phyloP scores from a whole-genome alignment of 2,797 vertebrate genomes.

The Choloepus didactylus region DNA sequence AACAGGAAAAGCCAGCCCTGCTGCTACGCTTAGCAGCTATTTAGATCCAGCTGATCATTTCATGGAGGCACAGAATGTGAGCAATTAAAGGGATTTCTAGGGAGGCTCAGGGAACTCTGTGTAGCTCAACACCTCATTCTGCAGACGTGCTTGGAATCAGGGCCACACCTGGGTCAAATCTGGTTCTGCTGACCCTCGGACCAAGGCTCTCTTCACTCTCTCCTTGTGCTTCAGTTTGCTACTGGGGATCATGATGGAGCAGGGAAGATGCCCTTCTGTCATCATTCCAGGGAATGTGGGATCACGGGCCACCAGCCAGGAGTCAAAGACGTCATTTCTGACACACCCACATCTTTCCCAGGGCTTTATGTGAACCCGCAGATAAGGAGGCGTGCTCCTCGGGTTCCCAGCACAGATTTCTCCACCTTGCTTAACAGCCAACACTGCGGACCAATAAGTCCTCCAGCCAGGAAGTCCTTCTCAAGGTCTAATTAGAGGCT shows the following conservation, averaged over 20 bases:
- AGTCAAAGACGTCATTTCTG: not conserved
- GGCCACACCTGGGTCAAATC: not conserved
- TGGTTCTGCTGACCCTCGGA: not conserved
- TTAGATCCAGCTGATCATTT: not conserved
- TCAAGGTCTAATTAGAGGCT: conserved; percentile 1
- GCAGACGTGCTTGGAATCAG: not conserved
- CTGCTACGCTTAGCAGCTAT: not conserved
- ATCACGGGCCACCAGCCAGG: not conserved
- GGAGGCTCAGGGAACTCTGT: not conserved
- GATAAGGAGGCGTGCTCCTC: not conserved
- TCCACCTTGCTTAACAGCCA: not conserved
- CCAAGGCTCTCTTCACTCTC: not conserved
- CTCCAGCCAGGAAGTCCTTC: not conserved
- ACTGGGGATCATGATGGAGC: not conserved
- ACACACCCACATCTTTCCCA: conserved; percentile 24
- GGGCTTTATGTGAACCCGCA: not conserved
- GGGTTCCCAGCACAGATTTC: not conserved
- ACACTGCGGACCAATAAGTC: not conserved
- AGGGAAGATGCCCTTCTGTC: not conserved
- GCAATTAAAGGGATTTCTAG: not conserved
- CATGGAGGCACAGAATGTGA: not conserved
- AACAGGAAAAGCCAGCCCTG: not conserved
- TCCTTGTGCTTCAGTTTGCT: not conserved
- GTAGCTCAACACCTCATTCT: not conserved
- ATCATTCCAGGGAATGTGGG: not conserved